Percentiles rank a stretch among this genome's conserved stretches.
Evolutionary conservation across 2,797 vertebrate species (phyloP).

Genomic region (Urophycis tenuis): DNA sequence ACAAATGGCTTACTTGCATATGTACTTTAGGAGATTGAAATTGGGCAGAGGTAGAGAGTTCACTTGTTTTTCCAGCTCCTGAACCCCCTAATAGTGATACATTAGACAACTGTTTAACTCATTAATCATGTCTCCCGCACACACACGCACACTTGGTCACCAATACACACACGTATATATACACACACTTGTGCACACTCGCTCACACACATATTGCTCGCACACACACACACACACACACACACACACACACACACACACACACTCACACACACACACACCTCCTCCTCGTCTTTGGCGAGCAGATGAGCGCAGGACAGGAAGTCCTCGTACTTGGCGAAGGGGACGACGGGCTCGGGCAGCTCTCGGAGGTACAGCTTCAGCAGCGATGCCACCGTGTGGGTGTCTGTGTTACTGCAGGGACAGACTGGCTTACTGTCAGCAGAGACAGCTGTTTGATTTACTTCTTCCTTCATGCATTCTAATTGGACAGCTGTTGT

Average conservation of each 20-base stretch:
- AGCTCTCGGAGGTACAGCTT: constrained; percentile 93
- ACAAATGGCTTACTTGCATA: constrained; percentile 83
- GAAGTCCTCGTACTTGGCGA: constrained; percentile 92
- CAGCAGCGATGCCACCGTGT: constrained; percentile 93
- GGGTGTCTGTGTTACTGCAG: constrained; percentile 89
- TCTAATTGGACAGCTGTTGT: not conserved
- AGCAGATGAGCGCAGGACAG: constrained; percentile 89
- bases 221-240: not conserved
- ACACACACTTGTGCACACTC: not conserved
- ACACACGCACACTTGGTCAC: not conserved
- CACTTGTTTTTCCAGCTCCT: constrained; percentile 86
- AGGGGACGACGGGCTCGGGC: constrained; percentile 92
- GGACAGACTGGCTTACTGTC: not conserved
- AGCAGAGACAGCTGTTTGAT: not conserved
- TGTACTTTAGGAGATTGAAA: constrained; percentile 93
- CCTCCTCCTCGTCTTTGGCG: constrained; percentile 92
- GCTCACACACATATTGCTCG: no score
- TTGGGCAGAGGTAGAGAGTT: constrained; percentile 86
- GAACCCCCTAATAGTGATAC: constrained; percentile 74
- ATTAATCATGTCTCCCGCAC: not conserved
- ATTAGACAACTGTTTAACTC: not conserved
- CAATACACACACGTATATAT: not conserved
- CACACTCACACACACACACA: constrained; percentile 50
- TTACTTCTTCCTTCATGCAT: not conserved
- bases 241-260: no score